Evolutionary conservation across 1,140 invertebrate species (phyloP).

Genomic region (Drosophila mauritiana): DNA sequence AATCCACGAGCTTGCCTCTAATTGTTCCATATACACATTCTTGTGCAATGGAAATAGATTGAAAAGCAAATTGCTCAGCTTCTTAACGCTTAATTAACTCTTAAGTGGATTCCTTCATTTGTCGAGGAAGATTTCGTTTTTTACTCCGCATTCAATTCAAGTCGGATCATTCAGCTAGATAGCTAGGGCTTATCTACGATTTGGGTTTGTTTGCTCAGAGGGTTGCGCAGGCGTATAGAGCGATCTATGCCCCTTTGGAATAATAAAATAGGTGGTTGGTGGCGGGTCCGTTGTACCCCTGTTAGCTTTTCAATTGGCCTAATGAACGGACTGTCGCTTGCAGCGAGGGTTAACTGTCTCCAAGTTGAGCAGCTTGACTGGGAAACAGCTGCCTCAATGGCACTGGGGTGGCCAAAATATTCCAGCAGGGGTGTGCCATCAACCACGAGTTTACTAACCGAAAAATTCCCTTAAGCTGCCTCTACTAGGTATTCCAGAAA

Average conservation of each 20-base stretch:
- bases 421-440: not conserved
- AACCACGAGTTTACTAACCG: not conserved
- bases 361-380: constrained; percentile 23
- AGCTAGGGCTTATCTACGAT: not conserved
- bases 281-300: constrained; percentile 32
- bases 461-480: no score
- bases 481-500: no score
- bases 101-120: constrained; percentile 48
- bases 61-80: constrained; percentile 49
- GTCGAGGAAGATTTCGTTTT: constrained; percentile 45
- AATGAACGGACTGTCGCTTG: constrained; percentile 42
- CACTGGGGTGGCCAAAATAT: constrained; percentile 38
- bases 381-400: constrained; percentile 33
- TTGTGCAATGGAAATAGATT: constrained; percentile 36
- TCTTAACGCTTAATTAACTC: constrained; percentile 66
- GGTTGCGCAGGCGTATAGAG: constrained; percentile 53
- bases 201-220: constrained; percentile 10
- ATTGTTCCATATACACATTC: constrained; percentile 28
- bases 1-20: constrained; percentile 38
- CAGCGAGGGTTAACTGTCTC: constrained; percentile 19
- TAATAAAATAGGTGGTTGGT: constrained; percentile 10
- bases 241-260: not conserved
- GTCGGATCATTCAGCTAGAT: constrained; percentile 6
- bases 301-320: constrained; percentile 72
- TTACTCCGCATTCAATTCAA: constrained; percentile 53